Evolutionary conservation across 2,113 vertebrate genomes (phyloP).

Genomic region (Misgurnus mizolepis): DNA sequence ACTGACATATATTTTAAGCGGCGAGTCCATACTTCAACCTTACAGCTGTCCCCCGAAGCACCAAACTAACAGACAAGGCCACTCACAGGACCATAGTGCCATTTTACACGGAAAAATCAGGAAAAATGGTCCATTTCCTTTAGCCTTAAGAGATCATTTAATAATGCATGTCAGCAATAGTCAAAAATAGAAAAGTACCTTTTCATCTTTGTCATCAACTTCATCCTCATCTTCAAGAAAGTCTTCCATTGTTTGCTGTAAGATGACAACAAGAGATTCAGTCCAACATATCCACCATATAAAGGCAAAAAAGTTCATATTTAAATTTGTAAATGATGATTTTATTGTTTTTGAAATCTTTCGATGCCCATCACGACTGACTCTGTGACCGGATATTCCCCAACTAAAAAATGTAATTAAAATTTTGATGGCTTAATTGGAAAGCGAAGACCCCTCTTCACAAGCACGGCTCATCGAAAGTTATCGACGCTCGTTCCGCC

Average conservation of each 20-base stretch:
- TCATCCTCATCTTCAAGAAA: constrained; percentile 85
- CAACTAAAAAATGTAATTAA: constrained; percentile 78
- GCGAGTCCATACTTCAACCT: constrained; percentile 4
- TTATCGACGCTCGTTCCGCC: constrained; percentile 42
- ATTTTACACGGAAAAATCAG: background rate
- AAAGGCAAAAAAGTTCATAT: constrained; percentile 78
- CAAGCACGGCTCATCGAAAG: constrained; percentile 71
- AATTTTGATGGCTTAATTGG: constrained; percentile 80
- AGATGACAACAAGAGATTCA: background rate
- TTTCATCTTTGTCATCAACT: constrained; percentile 87
- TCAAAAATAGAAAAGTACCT: constrained; percentile 72
- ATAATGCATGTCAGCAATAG: background rate
- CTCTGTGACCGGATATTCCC: constrained; percentile 71
- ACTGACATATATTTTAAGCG: constrained; percentile 81
- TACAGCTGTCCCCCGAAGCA: background rate
- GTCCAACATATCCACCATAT: background rate
- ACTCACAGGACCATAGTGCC: too few relatives aligned
- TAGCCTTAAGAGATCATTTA: too few relatives aligned
- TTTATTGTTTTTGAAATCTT: constrained; percentile 75
- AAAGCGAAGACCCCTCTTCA: constrained; percentile 71
- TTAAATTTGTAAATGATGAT: constrained; percentile 80
- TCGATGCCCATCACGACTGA: constrained; percentile 76
- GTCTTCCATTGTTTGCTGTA: constrained; percentile 82
- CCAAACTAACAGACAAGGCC: background rate
- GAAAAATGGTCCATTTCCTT: too few relatives aligned